Evolutionary conservation across 1,140 invertebrate genomes (phyloP).

Genomic region (Drosophila lowei): DNA sequence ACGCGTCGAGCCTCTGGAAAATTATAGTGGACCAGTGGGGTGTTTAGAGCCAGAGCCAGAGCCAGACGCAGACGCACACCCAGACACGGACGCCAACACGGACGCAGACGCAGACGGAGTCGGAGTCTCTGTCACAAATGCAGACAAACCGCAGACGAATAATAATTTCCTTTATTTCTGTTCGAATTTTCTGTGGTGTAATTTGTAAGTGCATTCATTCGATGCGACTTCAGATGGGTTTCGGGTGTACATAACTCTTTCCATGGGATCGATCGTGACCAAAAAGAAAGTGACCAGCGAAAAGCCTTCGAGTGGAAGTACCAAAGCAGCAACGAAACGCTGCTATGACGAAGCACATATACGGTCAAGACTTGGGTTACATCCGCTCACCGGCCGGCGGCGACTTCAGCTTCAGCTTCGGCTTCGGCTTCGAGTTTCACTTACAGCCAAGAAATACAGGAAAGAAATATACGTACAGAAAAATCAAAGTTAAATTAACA

Average conservation of each 20-base stretch:
- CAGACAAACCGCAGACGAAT: slow-evolving; percentile 69
- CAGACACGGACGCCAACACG: too few relatives aligned
- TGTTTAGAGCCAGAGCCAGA: slow-evolving; percentile 13
- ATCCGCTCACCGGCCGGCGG: slow-evolving; percentile 47
- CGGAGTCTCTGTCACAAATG: not conserved
- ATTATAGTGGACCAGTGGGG: slow-evolving; percentile 13
- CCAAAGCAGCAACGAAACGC: not conserved
- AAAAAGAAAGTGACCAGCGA: slow-evolving; percentile 51
- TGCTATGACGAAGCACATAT: slow-evolving; percentile 40
- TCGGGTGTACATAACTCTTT: slow-evolving; percentile 30
- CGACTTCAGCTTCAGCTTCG: slow-evolving; percentile 2
- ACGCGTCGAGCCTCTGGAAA: slow-evolving; percentile 18
- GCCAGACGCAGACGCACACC: too few relatives aligned
- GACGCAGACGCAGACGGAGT: too few relatives aligned
- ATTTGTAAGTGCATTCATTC: slow-evolving; percentile 40
- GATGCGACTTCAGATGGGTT: slow-evolving; percentile 2
- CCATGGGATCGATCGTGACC: slow-evolving; percentile 35
- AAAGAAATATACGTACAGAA: slow-evolving; percentile 21
- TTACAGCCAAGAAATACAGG: slow-evolving; percentile 35
- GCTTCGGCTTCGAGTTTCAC: slow-evolving; percentile 62
- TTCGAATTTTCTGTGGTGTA: slow-evolving; percentile 31
- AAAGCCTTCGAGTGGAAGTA: slow-evolving; percentile 24
- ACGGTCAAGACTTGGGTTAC: slow-evolving; percentile 34
- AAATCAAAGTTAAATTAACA: slow-evolving; percentile 18
- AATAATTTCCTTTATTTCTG: slow-evolving; percentile 61